Evolutionary conservation across 2,888 invertebrate species (phyloP).

Genomic region (Cistogaster globosa): DNA sequence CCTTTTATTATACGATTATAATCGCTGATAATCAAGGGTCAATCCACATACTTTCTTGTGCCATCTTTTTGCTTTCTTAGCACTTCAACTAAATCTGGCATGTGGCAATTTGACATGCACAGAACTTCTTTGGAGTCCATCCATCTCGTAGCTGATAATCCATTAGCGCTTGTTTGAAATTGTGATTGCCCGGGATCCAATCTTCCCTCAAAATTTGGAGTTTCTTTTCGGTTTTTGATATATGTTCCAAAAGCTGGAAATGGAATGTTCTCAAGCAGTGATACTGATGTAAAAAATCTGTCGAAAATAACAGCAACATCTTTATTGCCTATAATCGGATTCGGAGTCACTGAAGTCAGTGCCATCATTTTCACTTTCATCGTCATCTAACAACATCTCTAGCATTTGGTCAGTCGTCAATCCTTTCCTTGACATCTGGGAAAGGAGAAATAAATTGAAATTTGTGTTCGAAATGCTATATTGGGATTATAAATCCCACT

Average conservation of each 20-base stretch:
- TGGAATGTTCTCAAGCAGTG: no score
- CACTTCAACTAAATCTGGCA: slow-evolving; percentile 38
- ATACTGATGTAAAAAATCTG: no score
- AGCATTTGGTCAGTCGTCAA: neutral
- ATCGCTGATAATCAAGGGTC: slow-evolving; percentile 47
- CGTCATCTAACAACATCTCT: slow-evolving; percentile 29
- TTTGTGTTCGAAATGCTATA: slow-evolving; percentile 18
- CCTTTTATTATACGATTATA: slow-evolving; percentile 59
- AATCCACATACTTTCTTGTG: neutral
- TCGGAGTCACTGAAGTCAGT: slow-evolving; percentile 20
- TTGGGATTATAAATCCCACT: slow-evolving; percentile 43
- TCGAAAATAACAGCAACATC: no score
- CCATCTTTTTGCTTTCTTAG: slow-evolving; percentile 46
- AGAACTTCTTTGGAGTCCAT: slow-evolving; percentile 33
- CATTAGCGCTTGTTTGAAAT: no score
- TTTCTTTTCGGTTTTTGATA: no score
- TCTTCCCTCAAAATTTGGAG: no score
- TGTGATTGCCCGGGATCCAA: no score
- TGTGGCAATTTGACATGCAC: slow-evolving; percentile 48
- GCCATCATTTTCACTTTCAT: slow-evolving; percentile 15
- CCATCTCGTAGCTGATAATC: no score
- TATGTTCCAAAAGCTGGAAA: no score
- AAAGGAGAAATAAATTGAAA: slow-evolving; percentile 30
- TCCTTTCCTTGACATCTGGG: slow-evolving; percentile 15
- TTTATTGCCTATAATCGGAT: slow-evolving; percentile 16